These are phyloP conservation scores for Cryptocephalus moraei DNA, from an alignment of 2,888 invertebrate species.

Conservation along the genomic window DNA sequence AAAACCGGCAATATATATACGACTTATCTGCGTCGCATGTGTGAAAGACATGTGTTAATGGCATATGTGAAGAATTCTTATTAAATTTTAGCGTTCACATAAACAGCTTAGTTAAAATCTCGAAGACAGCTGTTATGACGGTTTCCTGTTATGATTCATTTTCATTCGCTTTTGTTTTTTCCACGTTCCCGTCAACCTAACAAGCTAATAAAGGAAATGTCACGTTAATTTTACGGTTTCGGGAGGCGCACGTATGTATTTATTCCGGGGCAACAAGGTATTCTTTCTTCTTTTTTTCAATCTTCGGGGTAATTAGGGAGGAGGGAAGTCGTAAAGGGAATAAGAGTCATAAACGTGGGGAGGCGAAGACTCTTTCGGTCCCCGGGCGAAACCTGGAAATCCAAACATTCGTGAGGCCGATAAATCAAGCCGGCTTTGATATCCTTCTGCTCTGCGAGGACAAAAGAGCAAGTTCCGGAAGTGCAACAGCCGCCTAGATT, in stretches of 20 bases:
- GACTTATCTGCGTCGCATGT: not conserved
- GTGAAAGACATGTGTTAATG: not conserved
- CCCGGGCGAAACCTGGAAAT: too few relatives aligned
- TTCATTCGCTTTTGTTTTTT: not conserved
- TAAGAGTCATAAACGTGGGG: too few relatives aligned
- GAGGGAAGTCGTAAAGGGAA: too few relatives aligned
- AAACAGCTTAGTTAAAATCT: conserved; percentile 24
- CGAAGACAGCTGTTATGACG: conserved; percentile 22
- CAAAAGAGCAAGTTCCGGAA: not conserved
- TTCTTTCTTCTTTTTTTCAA: too few relatives aligned
- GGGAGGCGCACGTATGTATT: not conserved
- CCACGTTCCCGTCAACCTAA: not conserved
- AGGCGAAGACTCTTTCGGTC: too few relatives aligned
- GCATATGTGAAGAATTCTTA: conserved; percentile 12
- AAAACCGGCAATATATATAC: not conserved
- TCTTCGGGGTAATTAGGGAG: too few relatives aligned
- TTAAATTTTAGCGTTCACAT: conserved; percentile 23
- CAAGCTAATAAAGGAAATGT: not conserved
- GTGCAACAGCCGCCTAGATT: not conserved
- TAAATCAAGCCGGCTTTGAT: not conserved
- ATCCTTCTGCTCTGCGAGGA: not conserved
- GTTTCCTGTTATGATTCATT: conserved; percentile 18
- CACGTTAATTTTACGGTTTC: not conserved
- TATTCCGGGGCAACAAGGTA: too few relatives aligned
- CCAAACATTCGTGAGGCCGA: not conserved